These are phyloP conservation scores for Allygus modestus DNA, from an alignment of 2,888 invertebrate genomes.

Conservation along the genomic window DNA sequence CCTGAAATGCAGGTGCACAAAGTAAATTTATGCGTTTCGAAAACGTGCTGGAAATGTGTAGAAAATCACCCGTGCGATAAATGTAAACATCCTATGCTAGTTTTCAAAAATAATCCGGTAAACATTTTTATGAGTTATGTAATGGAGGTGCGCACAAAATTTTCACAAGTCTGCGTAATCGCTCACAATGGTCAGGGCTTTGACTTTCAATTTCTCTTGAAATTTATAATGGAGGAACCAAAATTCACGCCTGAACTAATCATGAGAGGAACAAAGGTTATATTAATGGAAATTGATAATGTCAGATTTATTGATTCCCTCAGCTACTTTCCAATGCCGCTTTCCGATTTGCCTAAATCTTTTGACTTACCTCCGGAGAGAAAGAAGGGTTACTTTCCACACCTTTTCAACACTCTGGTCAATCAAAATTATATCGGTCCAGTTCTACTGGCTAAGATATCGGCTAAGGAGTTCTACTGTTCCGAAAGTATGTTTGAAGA, in stretches of 20 bases:
- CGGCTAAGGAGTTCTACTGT: constrained; percentile 67
- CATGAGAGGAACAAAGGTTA: background rate
- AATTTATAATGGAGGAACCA: constrained; percentile 37
- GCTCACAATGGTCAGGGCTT: constrained; percentile 30
- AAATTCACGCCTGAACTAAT: constrained; percentile 19
- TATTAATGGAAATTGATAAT: constrained; percentile 17
- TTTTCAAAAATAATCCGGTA: background rate
- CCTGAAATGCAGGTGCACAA: background rate
- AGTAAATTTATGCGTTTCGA: constrained; percentile 36
- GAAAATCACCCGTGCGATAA: background rate
- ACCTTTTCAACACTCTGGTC: constrained; percentile 69
- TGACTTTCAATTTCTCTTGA: constrained; percentile 42
- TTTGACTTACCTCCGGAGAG: constrained; percentile 68
- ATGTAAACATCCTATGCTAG: background rate
- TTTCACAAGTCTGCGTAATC: background rate
- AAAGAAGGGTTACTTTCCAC: constrained; percentile 70
- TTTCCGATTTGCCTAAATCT: constrained; percentile 69
- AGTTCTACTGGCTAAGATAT: too few relatives aligned
- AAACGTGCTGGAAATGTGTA: constrained; percentile 7
- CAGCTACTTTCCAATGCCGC: constrained; percentile 71
- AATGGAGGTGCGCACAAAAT: background rate
- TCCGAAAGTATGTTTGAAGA: constrained; percentile 66
- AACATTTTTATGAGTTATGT: constrained; percentile 18
- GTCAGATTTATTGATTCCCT: constrained; percentile 57
- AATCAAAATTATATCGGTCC: constrained; percentile 69